These are phyloP conservation scores for Physeter macrocephalus DNA, from an alignment of 2,113 vertebrate species.

Conservation along the genomic window DNA sequence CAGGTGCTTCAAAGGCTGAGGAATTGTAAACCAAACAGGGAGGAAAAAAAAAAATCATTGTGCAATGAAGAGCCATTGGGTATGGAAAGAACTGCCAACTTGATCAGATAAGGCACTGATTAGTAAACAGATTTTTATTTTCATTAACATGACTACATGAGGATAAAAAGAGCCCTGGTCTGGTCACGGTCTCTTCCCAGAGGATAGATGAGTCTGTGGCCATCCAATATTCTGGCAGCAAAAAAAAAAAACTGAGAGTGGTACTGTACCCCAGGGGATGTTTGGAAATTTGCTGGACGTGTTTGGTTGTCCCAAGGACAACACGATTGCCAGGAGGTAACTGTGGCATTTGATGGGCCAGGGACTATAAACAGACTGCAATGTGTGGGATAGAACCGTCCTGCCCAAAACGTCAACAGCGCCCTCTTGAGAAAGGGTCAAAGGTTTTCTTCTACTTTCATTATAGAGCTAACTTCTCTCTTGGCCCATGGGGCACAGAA, in stretches of 20 bases:
- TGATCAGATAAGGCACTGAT: not conserved
- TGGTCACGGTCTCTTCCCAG: not conserved
- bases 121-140: not conserved
- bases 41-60: not conserved
- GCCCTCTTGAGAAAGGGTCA: not conserved
- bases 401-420: not conserved
- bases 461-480: not conserved
- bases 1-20: not conserved
- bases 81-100: not conserved
- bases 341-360: not conserved
- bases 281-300: not conserved
- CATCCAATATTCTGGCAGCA: not conserved
- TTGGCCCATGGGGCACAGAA: not conserved
- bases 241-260: not conserved
- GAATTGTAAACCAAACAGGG: not conserved
- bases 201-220: not conserved
- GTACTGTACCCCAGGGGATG: not conserved
- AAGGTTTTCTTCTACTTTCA: not conserved
- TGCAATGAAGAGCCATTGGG: not conserved
- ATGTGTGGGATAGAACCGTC: not conserved
- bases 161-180: not conserved
- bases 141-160: not conserved
- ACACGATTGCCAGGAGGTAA: not conserved
- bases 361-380: not conserved
- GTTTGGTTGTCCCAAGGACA: not conserved